phyloP scores from a whole-genome alignment of 2,888 invertebrate species.

The Bugulina stolonifera region DNA sequence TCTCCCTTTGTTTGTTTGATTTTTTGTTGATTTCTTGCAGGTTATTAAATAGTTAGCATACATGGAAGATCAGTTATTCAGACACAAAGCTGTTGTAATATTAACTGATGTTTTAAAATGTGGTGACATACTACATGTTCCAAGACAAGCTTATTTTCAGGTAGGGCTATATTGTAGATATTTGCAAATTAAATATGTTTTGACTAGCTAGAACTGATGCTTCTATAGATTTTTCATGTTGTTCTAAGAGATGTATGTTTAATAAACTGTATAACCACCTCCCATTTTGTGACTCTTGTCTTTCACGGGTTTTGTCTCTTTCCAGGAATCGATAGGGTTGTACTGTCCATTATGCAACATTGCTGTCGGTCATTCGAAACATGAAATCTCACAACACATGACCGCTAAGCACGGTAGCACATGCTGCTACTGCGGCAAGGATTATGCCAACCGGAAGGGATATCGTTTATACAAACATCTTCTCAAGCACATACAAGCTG shows the following conservation, averaged over 20 bases:
- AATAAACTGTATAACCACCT: too few species aligned
- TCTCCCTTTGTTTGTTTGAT: neutral
- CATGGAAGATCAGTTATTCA: conserved; percentile 17
- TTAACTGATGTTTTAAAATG: conserved; percentile 3
- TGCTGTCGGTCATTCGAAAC: neutral
- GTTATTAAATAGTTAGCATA: neutral
- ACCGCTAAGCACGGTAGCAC: neutral
- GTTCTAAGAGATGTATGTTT: too few species aligned
- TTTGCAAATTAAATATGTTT: neutral
- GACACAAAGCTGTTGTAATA: conserved; percentile 2
- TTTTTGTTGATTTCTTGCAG: neutral
- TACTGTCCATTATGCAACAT: neutral
- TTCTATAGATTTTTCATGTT: too few species aligned
- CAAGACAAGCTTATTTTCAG: neutral
- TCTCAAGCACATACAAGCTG: too few species aligned
- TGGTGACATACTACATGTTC: neutral
- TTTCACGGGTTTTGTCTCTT: too few species aligned
- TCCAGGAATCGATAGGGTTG: too few species aligned
- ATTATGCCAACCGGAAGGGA: neutral
- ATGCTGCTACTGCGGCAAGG: neutral
- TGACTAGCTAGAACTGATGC: too few species aligned
- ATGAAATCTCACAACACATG: neutral
- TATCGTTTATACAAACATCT: neutral
- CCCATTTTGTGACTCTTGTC: too few species aligned
- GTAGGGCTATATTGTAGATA: neutral